These are phyloP conservation scores for Stenodema calcarata DNA, from an alignment of 2,888 invertebrate genomes.

Conservation along the genomic window DNA sequence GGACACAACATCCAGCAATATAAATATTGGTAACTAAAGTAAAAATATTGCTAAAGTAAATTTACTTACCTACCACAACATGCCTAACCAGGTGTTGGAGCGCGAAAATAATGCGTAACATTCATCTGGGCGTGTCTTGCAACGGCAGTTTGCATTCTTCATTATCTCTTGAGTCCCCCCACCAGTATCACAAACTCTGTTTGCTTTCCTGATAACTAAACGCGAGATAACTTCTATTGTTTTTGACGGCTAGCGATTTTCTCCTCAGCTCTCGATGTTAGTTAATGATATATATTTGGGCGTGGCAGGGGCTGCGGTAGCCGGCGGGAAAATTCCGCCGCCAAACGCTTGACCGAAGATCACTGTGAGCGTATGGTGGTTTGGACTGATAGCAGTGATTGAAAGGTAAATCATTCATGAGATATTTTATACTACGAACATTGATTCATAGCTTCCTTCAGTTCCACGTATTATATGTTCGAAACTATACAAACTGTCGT, in stretches of 20 bases:
- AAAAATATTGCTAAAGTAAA: too few relatives aligned
- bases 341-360: not conserved
- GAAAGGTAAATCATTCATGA: too few relatives aligned
- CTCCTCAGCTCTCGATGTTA: not conserved
- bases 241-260: not conserved
- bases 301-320: not conserved
- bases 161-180: not conserved
- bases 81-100: too few relatives aligned
- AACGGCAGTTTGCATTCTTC: constrained; percentile 10
- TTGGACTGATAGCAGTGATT: too few relatives aligned
- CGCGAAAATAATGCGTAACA: not conserved
- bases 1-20: too few relatives aligned
- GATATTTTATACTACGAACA: too few relatives aligned
- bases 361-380: too few relatives aligned
- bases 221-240: constrained; percentile 28
- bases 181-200: not conserved
- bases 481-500: too few relatives aligned
- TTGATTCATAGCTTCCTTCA: too few relatives aligned
- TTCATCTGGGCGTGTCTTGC: constrained; percentile 6
- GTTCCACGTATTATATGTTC: too few relatives aligned
- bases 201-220: constrained; percentile 24
- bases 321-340: not conserved
- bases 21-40: too few relatives aligned
- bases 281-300: not conserved
- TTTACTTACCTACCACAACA: not conserved